phyloP scores from a whole-genome alignment of 2,113 vertebrate species.

The Indicator maculatus region DNA sequence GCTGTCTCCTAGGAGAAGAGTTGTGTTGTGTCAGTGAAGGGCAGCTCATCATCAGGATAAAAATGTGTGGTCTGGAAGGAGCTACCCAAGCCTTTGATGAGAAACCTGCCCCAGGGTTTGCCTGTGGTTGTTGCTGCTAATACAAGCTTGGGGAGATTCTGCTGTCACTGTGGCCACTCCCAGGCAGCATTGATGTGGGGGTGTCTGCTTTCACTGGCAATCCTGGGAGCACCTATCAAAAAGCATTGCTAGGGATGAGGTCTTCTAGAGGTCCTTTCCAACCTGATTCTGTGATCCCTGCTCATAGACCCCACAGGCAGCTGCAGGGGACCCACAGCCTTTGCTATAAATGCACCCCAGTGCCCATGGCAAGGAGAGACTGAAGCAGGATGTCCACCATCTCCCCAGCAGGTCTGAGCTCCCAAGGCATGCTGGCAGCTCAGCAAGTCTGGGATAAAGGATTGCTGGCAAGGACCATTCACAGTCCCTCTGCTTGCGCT shows the following conservation, averaged over 20 bases:
- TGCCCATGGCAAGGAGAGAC: not conserved
- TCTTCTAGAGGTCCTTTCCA: too few relatives aligned
- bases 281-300: not conserved
- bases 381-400: not conserved
- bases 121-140: not conserved
- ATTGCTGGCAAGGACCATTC: not conserved
- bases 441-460: not conserved
- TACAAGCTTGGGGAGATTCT: not conserved
- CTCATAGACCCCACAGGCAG: not conserved
- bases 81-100: not conserved
- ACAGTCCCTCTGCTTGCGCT: not conserved
- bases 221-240: not conserved
- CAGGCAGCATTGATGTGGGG: not conserved
- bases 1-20: not conserved
- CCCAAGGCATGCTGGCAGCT: not conserved
- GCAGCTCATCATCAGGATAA: not conserved
- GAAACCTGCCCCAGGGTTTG: not conserved
- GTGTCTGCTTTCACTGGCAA: not conserved
- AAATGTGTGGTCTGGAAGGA: not conserved
- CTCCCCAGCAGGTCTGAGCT: not conserved
- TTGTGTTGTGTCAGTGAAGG: not conserved
- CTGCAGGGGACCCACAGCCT: not conserved
- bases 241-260: not conserved
- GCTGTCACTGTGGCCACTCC: not conserved
- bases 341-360: not conserved